Base-by-base conservation (phyloP, 1,140 invertebrate species). In the Nephotettix cincticeps region DNA sequence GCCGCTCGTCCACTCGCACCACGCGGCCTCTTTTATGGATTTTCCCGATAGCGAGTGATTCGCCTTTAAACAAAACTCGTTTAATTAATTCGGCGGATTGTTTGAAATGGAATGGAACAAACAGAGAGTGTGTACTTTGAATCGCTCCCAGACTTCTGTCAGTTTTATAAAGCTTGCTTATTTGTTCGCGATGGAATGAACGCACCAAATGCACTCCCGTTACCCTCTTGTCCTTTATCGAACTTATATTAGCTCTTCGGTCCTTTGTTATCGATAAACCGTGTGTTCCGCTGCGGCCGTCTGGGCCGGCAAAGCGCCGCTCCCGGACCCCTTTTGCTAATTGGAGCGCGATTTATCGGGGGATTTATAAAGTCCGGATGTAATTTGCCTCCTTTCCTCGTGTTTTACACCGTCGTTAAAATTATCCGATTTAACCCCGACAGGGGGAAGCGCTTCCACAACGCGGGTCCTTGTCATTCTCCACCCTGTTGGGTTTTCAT, bases 11-110 rank as follows among this genome's bases (percentile, higher is more conserved):
- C 32, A 36, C 32, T 36, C 56, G 56, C 1, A 21, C 56, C 14
- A 23, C 56, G 56, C 56, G 56, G 56, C 56, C 56, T 61, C 56
- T 61, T 61, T 61, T 61, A 61, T 61, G 56, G 56, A 61, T 67
- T 67, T 67, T 45, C 36, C 64, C 40, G 40, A 67, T 67, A 43
- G 40, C 32, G 63, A 45, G 19, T 23, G 64, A 67, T 67, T 45
- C 64, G 30, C 43, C 64, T 67, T 67, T 67, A 67, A 67, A 67
- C 64, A 67, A 67, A 67, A 67, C 40, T 67, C 64, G 64, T 67
- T 67, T 67, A 67, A 67, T 67, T 67, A 67, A 67, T 67, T 67
- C 64, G 32, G 32, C 25, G 63, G 64, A 67, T 67, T 67, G 64
- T 67, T 67, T 67, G 64, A 43, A 67, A 67, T 67, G 40, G 64